A percentile compares a stretch with the other conserved stretches of the same genome.
phyloP scores from a whole-genome alignment of 2,113 vertebrate species.

The Ceyx cyanopectus region DNA sequence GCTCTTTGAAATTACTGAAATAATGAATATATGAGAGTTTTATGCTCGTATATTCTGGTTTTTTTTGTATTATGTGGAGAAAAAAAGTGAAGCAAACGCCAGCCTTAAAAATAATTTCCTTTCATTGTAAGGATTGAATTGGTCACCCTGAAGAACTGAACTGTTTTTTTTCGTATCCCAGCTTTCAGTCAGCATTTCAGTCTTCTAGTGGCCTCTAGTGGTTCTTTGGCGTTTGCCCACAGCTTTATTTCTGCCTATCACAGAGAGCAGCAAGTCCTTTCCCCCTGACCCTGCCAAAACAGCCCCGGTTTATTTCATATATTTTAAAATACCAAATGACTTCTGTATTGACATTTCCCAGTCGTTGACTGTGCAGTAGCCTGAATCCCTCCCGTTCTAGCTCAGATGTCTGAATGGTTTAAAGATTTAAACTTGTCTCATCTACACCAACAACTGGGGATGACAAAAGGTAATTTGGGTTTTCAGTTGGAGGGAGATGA shows the following conservation, averaged over 20 bases:
- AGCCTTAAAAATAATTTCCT: background rate
- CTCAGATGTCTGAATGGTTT: background rate
- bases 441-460: fast-evolving
- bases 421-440: background rate
- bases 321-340: background rate
- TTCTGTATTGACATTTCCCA: background rate
- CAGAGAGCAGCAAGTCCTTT: background rate
- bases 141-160: background rate
- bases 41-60: background rate
- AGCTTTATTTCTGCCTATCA: background rate
- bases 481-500: background rate
- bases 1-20: background rate
- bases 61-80: background rate
- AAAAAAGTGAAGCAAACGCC: no score
- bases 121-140: background rate
- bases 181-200: background rate
- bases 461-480: background rate
- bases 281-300: background rate
- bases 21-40: background rate
- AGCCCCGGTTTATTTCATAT: background rate
- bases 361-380: background rate
- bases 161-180: background rate
- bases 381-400: background rate
- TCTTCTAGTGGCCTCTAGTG: constrained; percentile 40
- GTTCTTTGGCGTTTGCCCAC: background rate